Evolutionary conservation across 2,113 vertebrate genomes (phyloP).

Genomic region (Ancistrus triradiatus): DNA sequence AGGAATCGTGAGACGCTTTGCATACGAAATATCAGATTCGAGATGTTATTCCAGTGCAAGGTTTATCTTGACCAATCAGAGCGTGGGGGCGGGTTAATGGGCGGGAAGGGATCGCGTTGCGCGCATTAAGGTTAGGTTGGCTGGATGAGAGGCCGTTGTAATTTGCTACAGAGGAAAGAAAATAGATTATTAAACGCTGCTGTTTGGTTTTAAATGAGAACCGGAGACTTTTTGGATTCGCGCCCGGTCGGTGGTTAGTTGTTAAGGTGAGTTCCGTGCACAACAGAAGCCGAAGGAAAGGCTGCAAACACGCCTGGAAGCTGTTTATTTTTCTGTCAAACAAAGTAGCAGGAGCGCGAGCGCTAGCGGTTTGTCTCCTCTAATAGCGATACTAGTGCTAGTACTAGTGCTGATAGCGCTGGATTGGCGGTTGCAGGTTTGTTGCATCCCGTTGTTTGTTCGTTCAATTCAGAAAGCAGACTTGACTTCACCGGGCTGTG

Average conservation of each 20-base stretch:
- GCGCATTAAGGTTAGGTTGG: slow-evolving; percentile 64
- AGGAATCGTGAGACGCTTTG: slow-evolving; percentile 37
- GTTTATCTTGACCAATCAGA: slow-evolving; percentile 29
- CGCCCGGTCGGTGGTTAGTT: slow-evolving; percentile 4
- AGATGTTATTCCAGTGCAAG: slow-evolving; percentile 37
- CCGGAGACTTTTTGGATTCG: slow-evolving; percentile 19
- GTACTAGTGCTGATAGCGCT: neutral
- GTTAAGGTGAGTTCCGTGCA: slow-evolving; percentile 53
- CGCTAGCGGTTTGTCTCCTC: slow-evolving; percentile 55
- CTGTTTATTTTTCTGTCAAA: slow-evolving; percentile 71
- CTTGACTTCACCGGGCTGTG: neutral
- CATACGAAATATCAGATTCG: slow-evolving; percentile 13
- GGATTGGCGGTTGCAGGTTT: neutral
- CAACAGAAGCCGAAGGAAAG: neutral
- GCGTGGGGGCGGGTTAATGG: slow-evolving; percentile 37
- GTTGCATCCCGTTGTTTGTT: neutral
- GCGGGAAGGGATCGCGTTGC: slow-evolving; percentile 19
- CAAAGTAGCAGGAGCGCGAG: slow-evolving; percentile 67
- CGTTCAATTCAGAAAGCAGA: neutral
- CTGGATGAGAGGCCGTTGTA: slow-evolving; percentile 66
- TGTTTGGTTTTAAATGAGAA: slow-evolving; percentile 14
- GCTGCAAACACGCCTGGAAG: slow-evolving; percentile 53
- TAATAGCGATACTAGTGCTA: neutral
- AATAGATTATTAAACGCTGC: slow-evolving; percentile 44
- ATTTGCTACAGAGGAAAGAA: slow-evolving; percentile 49